Evolutionary conservation across 2,797 vertebrate genomes (phyloP).

Genomic region (Chaetophractus vellerosus): DNA sequence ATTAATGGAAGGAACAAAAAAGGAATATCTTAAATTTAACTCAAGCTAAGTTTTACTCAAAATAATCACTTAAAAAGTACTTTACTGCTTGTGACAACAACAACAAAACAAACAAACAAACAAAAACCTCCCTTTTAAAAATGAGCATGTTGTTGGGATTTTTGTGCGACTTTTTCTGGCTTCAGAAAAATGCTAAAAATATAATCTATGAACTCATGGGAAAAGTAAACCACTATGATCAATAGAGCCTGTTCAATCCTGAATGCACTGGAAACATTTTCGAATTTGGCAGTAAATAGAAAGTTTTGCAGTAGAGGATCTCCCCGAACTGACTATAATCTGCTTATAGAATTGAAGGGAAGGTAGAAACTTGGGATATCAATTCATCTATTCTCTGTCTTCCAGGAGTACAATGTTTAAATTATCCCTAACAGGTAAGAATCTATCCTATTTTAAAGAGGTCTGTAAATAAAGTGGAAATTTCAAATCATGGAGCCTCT

Average conservation of each 20-base stretch:
- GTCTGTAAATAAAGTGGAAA: not conserved
- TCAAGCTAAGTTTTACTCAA: constrained; percentile 52
- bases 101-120: no score
- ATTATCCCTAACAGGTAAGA: not conserved
- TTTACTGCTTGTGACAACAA: constrained; percentile 56
- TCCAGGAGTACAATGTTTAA: not conserved
- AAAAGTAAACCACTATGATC: constrained; percentile 63
- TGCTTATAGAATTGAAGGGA: not conserved
- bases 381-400: not conserved
- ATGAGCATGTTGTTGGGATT: constrained; percentile 75
- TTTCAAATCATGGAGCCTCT: not conserved
- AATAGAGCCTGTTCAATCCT: constrained; percentile 50
- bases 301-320: constrained; percentile 10
- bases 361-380: not conserved
- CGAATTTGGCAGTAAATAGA: constrained; percentile 70
- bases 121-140: constrained; percentile 70
- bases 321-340: not conserved
- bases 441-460: not conserved
- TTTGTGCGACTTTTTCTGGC: constrained; percentile 68
- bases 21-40: constrained; percentile 31
- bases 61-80: constrained; percentile 47
- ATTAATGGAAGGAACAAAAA: not conserved
- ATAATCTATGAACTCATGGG: constrained; percentile 61
- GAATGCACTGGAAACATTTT: constrained; percentile 62
- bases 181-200: constrained; percentile 78